Percentiles rank a stretch among this genome's conserved stretches.
Evolutionary conservation across 2,113 vertebrate genomes (phyloP).

Genomic region (Siniperca chuatsi): DNA sequence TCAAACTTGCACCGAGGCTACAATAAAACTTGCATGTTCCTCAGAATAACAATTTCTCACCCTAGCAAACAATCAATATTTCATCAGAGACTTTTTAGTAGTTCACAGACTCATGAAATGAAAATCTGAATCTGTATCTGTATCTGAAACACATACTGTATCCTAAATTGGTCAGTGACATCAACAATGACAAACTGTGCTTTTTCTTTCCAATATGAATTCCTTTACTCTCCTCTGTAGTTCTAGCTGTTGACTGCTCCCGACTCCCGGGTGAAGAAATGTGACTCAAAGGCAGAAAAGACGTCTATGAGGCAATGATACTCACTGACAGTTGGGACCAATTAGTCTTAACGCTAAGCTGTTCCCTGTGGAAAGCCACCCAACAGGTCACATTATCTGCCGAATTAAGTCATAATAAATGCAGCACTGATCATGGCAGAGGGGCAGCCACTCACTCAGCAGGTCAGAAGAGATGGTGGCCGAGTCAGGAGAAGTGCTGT

Average conservation of each 20-base stretch:
- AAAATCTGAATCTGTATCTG: slow-evolving; percentile 46
- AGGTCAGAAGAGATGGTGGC: slow-evolving; percentile 21
- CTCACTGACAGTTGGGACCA: slow-evolving; percentile 56
- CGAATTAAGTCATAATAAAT: slow-evolving; percentile 42
- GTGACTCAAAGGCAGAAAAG: slow-evolving; percentile 40
- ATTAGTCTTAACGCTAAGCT: slow-evolving; percentile 50
- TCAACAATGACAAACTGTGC: slow-evolving; percentile 35
- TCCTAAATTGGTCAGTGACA: slow-evolving; percentile 30
- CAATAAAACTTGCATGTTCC: slow-evolving; percentile 31
- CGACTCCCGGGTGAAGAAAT: slow-evolving; percentile 16
- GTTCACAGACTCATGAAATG: slow-evolving; percentile 48
- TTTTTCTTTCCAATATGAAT: slow-evolving; percentile 5
- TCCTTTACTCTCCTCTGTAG: slow-evolving; percentile 23
- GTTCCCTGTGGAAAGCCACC: slow-evolving; percentile 41
- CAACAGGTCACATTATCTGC: slow-evolving; percentile 51
- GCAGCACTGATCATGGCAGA: slow-evolving; percentile 12
- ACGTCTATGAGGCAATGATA: slow-evolving; percentile 20
- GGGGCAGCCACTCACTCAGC: slow-evolving; percentile 48
- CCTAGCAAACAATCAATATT: slow-evolving; percentile 61
- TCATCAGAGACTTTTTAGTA: slow-evolving; percentile 56
- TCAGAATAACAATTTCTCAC: slow-evolving; percentile 50
- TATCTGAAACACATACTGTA: slow-evolving; percentile 30
- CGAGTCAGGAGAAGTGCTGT: slow-evolving; percentile 7
- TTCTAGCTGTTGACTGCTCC: not conserved
- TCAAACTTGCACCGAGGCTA: slow-evolving; percentile 18